Base-by-base conservation (phyloP, 1,140 invertebrate species). In the Formica selysi region DNA sequence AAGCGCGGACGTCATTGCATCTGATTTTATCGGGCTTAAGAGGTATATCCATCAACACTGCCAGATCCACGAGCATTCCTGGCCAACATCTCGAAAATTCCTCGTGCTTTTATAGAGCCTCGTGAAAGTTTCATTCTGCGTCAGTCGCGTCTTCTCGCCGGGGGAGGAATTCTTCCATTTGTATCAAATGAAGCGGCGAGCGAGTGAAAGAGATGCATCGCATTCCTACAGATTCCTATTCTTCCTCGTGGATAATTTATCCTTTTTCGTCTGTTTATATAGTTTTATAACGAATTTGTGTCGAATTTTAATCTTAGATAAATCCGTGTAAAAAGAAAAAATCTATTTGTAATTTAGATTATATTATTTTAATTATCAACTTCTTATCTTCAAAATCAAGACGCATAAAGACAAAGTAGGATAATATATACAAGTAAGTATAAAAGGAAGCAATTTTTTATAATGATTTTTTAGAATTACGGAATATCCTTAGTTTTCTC, bases 121-220 rank as follows among this genome's bases (percentile, higher is more conserved):
- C 41, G 70, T 85, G 73, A 85, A 85, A 76, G 44, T 85, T 85
- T 79, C 68, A 73, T 83, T 62, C 54, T 44, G 32, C 79, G 38
- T 71, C 54, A 44, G 48, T 13, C 68, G 57, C 26, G 57, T 48
- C 65, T 80, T 70, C 44, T 54, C 76, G 48, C 22, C 48, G 48
- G 44, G 44, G n/a, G 7, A 71, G n/a, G 54, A 74, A 61, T 61
- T 73, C 38, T 36, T 74, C 68, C 68, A 73, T 83, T 83, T 74
- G 68, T 83, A 83, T 61, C 68, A 74, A 74, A 83, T 83, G 54
- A 74, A 83, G 79, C 68, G 76, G n/a, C 68, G 38, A 73, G 26
- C 32, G 44, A 36, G 64, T 26, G 76, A 68, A 51, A 11, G 51
- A 61, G 64, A 80, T 54, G 44, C 62, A 79, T 78, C 44, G n/a